Percentiles rank a stretch among this genome's conserved stretches.
Conservation (phyloP, 2,797 vertebrate genomes). For the Erpetoichthys calabaricus region DNA sequence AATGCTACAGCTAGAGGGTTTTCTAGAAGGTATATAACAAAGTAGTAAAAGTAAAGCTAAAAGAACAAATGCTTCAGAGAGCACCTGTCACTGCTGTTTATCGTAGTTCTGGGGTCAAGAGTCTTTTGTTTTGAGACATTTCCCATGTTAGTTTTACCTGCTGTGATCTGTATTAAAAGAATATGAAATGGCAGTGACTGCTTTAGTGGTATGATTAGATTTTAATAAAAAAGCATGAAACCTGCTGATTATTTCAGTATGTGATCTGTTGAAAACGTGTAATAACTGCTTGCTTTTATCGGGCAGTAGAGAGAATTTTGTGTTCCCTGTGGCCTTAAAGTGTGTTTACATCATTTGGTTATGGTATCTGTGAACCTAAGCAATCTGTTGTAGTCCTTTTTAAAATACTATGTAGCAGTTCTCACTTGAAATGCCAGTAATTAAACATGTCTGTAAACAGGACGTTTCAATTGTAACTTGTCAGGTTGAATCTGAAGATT, state of each 20-base stretch:
- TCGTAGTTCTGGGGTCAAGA: conserved; percentile 19
- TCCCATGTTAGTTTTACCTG: conserved; percentile 39
- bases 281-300: conserved; percentile 57
- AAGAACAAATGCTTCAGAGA: too few species aligned
- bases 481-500: too few species aligned
- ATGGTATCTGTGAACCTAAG: too few species aligned
- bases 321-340: conserved; percentile 4
- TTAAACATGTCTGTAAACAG: too few species aligned
- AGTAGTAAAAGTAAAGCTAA: too few species aligned
- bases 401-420: too few species aligned
- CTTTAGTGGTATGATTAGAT: conserved; percentile 38
- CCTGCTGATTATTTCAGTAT: conserved; percentile 49
- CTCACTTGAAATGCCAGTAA: too few species aligned
- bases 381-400: too few species aligned
- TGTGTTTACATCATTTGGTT: conserved; percentile 45
- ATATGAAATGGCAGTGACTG: conserved; percentile 44
- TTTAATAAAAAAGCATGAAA: conserved; percentile 36
- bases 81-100: too few species aligned
- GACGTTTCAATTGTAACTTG: too few species aligned
- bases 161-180: conserved; percentile 28
- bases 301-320: conserved; percentile 26
- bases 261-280: conserved; percentile 55
- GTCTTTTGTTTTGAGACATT: conserved; percentile 41
- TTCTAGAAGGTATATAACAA: too few species aligned
- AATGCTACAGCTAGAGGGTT: not conserved